phyloP scores from a whole-genome alignment of 2,797 vertebrate species.

The Sebastiscus albofasciatus region DNA sequence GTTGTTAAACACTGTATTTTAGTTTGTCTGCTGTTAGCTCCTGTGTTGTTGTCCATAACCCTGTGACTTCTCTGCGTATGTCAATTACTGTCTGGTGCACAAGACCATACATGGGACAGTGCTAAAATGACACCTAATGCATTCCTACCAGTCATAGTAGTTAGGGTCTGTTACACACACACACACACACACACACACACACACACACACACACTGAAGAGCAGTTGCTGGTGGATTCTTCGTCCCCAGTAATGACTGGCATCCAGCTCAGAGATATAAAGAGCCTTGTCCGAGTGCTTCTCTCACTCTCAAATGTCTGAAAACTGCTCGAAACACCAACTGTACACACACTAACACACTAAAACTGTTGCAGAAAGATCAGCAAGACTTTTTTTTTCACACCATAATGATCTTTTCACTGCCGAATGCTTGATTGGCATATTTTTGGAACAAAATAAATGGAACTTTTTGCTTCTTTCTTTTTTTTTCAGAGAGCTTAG shows the following conservation, averaged over 20 bases:
- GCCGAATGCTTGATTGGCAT: slow-evolving; percentile 44
- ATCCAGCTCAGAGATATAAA: slow-evolving; percentile 59
- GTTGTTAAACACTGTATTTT: neutral
- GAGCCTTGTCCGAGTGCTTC: slow-evolving; percentile 28
- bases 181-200: neutral
- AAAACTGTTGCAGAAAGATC: neutral
- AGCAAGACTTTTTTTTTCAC: neutral
- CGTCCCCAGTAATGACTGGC: slow-evolving; percentile 55
- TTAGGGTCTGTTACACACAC: neutral
- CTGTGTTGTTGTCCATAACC: neutral
- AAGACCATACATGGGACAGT: neutral
- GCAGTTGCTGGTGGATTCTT: slow-evolving; percentile 52
- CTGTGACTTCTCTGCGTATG: neutral
- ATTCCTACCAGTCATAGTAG: slow-evolving; percentile 33
- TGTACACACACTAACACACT: neutral
- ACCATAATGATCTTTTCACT: slow-evolving; percentile 48
- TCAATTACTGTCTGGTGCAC: neutral
- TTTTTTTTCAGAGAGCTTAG: slow-evolving; percentile 26
- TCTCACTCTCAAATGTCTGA: slow-evolving; percentile 26
- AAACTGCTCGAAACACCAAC: slow-evolving; percentile 15
- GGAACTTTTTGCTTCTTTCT: slow-evolving; percentile 23
- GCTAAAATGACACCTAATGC: slow-evolving; percentile 34
- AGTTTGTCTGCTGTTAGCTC: neutral
- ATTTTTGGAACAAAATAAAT: slow-evolving; percentile 62
- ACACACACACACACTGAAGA: slow-evolving; percentile 1